Evolutionary conservation across 2,888 invertebrate genomes (phyloP).

Genomic region (Aethes cnicana): DNA sequence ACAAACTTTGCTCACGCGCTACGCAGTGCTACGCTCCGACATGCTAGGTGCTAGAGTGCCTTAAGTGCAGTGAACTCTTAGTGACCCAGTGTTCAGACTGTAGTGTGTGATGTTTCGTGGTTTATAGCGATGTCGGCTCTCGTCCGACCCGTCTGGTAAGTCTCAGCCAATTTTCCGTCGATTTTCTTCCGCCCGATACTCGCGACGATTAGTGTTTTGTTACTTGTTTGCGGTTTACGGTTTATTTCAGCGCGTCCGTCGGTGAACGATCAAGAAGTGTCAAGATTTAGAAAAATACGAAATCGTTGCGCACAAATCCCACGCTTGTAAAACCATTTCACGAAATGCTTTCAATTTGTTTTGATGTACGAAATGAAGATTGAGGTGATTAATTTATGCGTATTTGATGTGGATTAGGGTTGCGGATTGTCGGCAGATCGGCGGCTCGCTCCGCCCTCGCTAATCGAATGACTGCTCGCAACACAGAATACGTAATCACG

Average conservation of each 20-base stretch:
- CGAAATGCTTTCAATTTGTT: constrained; percentile 76
- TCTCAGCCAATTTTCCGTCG: constrained; percentile 42
- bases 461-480: constrained; percentile 65
- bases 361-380: constrained; percentile 40
- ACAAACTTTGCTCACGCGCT: constrained; percentile 67
- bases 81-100: constrained; percentile 62
- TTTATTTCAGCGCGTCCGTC: constrained; percentile 71
- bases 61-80: constrained; percentile 61
- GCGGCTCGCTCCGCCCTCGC: constrained; percentile 48
- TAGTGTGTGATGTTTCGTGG: constrained; percentile 72
- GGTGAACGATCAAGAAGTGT: constrained; percentile 65
- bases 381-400: constrained; percentile 34
- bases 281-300: constrained; percentile 52
- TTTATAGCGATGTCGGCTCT: constrained; percentile 82
- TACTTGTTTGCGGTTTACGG: constrained; percentile 42
- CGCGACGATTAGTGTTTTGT: constrained; percentile 41
- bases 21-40: constrained; percentile 49
- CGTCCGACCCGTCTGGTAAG: constrained; percentile 82
- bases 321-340: constrained; percentile 82
- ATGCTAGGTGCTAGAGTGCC: constrained; percentile 48
- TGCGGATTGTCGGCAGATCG: constrained; percentile 31
- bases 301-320: constrained; percentile 78
- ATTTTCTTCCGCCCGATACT: constrained; percentile 46
- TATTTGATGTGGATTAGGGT: constrained; percentile 35
- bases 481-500: constrained; percentile 66